Conservation (phyloP, 2,888 invertebrate species). For the Zonitis immaculata region DNA sequence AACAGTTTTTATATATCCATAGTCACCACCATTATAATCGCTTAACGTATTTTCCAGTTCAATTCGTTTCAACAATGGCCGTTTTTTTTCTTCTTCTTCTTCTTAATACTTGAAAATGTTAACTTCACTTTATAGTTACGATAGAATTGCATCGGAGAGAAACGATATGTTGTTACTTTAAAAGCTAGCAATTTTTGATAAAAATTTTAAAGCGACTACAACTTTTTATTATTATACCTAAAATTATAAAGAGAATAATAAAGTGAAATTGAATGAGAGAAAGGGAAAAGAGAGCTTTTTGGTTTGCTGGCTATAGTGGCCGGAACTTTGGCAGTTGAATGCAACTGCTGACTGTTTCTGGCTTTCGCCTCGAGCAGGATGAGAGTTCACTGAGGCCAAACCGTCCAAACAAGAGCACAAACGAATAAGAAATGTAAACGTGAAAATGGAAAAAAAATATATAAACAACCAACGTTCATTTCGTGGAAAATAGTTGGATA, state of each 20-base stretch:
- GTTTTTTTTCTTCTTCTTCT: background rate
- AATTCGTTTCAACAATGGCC: slow-evolving; percentile 12
- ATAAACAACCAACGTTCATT: background rate
- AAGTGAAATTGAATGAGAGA: background rate
- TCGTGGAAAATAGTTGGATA: background rate
- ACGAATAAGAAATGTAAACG: slow-evolving; percentile 1
- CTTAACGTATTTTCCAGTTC: slow-evolving; percentile 19
- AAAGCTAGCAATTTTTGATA: slow-evolving; percentile 32
- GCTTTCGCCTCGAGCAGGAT: slow-evolving; percentile 1
- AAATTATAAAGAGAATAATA: background rate
- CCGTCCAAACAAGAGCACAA: background rate
- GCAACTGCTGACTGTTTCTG: slow-evolving; percentile 1
- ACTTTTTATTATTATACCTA: background rate
- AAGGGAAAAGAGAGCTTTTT: background rate
- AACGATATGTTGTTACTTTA: slow-evolving; percentile 30
- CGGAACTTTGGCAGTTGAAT: slow-evolving; percentile 2
- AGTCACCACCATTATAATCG: slow-evolving; percentile 4
- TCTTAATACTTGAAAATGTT: background rate
- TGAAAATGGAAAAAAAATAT: background rate
- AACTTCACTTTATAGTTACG: background rate
- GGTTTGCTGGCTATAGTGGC: background rate
- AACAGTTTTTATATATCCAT: background rate
- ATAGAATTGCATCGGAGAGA: slow-evolving; percentile 13
- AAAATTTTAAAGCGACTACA: background rate
- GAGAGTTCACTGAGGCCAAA: slow-evolving; percentile 1